A percentile compares a stretch with the other conserved stretches of the same genome.
These are phyloP conservation scores for Neotoxoptera formosana DNA, from an alignment of 1,140 invertebrate genomes.

Conservation along the genomic window DNA sequence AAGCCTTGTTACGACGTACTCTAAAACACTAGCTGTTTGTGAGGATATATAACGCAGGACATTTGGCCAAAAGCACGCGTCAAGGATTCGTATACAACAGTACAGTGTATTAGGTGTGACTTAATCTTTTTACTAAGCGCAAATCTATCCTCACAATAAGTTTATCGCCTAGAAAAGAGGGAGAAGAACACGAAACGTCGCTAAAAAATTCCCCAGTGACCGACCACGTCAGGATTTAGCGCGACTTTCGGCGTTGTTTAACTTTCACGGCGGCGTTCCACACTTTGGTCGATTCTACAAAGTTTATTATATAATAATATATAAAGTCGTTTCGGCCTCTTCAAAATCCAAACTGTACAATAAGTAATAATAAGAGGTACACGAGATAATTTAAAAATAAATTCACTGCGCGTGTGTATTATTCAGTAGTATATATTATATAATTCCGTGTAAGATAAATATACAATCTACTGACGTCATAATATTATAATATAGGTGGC, in stretches of 20 bases:
- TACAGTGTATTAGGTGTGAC: background rate
- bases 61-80: background rate
- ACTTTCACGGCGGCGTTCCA: background rate
- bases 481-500: background rate
- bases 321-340: background rate
- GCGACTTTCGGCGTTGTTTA: background rate
- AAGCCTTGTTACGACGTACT: background rate
- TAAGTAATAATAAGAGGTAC: background rate
- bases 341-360: background rate
- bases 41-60: background rate
- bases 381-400: background rate
- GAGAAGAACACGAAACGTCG: background rate
- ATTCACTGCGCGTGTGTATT: background rate
- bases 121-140: conserved; percentile 11
- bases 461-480: background rate
- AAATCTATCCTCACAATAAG: background rate
- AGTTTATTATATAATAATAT: too few species aligned
- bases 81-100: background rate
- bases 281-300: background rate
- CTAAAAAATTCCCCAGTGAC: background rate
- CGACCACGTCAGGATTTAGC: background rate
- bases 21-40: background rate
- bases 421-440: conserved; percentile 14
- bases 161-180: background rate
- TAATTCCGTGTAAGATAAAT: background rate